Evolutionary conservation across 2,888 invertebrate species (phyloP), one percentile per base, ranked within the genome.

Genomic region (Melinaea marsaeus): DNA sequence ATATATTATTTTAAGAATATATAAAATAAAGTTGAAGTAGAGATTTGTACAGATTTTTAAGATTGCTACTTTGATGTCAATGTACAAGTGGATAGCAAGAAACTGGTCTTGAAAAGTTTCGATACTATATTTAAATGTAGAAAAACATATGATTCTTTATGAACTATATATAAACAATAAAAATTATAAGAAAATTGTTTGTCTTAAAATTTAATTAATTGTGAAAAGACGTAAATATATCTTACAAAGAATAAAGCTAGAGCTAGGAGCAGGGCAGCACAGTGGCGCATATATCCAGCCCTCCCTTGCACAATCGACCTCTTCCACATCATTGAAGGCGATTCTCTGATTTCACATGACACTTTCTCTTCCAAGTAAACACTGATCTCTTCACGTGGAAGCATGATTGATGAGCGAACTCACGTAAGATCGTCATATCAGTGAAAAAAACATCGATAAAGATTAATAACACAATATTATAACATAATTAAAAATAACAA

Each of bases 311-410:
- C 89, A 89, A 89, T 86, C 86, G 86, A 84, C 88, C 86, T 88
- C 88, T 86, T 89, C 90, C 89, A 90, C 90, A 88, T 90, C 88
- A 89, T 84, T 86, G 88, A 86, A 88, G 88, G 87, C 84, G 77
- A 88, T 82, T 84, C 84, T 82, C 75, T 75, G 85, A 87, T 86
- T 87, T 88, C 88, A 86, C 79, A 79, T 81, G 86, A 86, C 85
- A 90, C 90, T 90, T 90, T 90, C 90, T 90, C 90, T 85, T 85
- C 77, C 72, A 76, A 78, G 77, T 75, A 72, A 75, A 76, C 76
- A 75, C 76, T 73, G 72, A 74, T 75, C 74, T 74, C 69, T 66
- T 71, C 72, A 69, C 71, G 77, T 65, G 75, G 71, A 63, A 75
- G 71, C 85, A 86, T 86, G 75, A 73, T 80, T 71, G 55, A 51